Evolutionary conservation across 2,113 vertebrate genomes (phyloP).

Genomic region (Myrmophylax atrothorax): DNA sequence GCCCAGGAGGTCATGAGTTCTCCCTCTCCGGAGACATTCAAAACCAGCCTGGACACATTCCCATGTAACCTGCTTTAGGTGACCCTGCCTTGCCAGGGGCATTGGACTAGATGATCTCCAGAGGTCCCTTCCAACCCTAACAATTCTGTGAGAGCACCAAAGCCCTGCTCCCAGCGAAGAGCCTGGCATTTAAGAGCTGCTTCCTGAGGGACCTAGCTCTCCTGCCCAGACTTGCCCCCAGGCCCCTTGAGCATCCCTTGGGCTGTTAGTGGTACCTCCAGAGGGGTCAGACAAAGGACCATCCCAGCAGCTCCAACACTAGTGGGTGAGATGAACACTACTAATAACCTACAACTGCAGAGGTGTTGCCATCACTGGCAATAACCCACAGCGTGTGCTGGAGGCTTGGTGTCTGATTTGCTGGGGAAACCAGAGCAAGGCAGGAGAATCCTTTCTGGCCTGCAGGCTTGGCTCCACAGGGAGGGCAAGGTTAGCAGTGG

Average conservation of each 20-base stretch:
- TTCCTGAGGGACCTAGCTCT: neutral
- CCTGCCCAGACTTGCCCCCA: neutral
- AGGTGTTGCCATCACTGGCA: neutral
- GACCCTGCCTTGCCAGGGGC: neutral
- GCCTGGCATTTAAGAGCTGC: neutral
- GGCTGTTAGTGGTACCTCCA: neutral
- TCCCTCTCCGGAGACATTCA: neutral
- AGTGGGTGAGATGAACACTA: slow-evolving; percentile 1
- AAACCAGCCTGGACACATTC: neutral
- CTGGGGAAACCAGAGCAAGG: neutral
- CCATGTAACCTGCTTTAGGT: neutral
- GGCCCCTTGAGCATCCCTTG: neutral
- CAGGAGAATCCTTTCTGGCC: neutral
- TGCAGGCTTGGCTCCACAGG: accelerated
- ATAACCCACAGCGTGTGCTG: accelerated
- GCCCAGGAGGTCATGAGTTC: neutral
- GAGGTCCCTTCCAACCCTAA: neutral
- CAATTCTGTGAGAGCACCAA: neutral
- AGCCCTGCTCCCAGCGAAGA: neutral
- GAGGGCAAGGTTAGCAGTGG: neutral
- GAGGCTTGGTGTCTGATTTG: neutral
- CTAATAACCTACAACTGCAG: neutral
- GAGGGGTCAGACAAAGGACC: neutral
- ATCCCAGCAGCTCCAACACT: neutral
- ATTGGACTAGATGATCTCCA: neutral